Evolutionary conservation across 2,797 vertebrate species (phyloP).

Genomic region (Pogoniulus pusillus): DNA sequence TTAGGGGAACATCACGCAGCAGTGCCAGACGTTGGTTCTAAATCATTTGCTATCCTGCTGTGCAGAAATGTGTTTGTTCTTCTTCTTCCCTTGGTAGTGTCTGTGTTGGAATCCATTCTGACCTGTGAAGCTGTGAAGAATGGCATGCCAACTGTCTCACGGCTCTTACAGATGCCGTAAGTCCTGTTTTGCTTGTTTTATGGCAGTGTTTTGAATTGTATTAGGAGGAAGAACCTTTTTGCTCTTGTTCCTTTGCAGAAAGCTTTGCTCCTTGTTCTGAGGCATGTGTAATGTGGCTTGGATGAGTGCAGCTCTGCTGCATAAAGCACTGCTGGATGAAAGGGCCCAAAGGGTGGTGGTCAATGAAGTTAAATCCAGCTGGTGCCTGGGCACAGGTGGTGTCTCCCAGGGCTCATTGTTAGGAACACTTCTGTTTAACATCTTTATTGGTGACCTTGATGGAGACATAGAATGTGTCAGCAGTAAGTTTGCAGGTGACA

Average conservation of each 20-base stretch:
- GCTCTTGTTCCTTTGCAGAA: neutral
- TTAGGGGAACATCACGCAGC: neutral
- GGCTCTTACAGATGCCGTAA: slow-evolving; percentile 94
- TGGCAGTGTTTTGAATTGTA: neutral
- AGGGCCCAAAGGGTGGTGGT: too few species aligned
- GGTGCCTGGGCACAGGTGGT: too few species aligned
- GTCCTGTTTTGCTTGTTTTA: slow-evolving; percentile 60
- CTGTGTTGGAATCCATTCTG: slow-evolving; percentile 94
- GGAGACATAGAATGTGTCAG: too few species aligned
- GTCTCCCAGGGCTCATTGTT: too few species aligned
- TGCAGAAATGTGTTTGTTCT: slow-evolving; percentile 67
- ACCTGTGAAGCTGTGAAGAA: slow-evolving; percentile 93
- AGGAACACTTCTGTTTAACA: too few species aligned
- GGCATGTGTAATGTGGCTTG: neutral
- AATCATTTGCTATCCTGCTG: slow-evolving; percentile 37
- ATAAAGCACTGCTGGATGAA: too few species aligned
- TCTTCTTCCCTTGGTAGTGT: slow-evolving; percentile 77
- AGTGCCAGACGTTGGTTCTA: slow-evolving; percentile 46
- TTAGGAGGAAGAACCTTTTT: neutral
- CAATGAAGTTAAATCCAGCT: too few species aligned
- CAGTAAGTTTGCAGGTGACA: too few species aligned
- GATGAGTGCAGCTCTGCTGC: too few species aligned
- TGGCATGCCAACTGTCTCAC: slow-evolving; percentile 88
- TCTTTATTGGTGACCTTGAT: too few species aligned
- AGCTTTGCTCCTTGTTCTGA: neutral